Evolutionary conservation across 2,797 vertebrate species (phyloP).

Genomic region (Ptychobarbus kaznakovi): DNA sequence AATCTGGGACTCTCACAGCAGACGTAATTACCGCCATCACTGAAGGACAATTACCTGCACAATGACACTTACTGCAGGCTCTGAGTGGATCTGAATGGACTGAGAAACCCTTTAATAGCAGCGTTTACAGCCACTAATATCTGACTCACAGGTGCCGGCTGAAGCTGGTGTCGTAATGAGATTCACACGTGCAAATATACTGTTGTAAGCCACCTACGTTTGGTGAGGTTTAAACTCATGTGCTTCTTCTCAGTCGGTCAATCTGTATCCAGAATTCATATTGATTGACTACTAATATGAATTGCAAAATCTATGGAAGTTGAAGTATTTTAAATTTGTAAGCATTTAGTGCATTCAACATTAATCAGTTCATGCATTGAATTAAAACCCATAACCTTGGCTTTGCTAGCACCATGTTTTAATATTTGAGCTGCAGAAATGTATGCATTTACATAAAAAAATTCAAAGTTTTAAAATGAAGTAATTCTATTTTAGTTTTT

Average conservation of each 20-base stretch:
- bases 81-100: slow-evolving; percentile 10
- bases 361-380: not conserved
- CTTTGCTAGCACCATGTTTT: not conserved
- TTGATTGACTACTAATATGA: not conserved
- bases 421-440: not conserved
- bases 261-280: not conserved
- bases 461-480: not conserved
- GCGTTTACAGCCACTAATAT: not conserved
- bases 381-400: not conserved
- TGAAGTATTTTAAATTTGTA: not conserved
- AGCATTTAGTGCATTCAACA: not conserved
- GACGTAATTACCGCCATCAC: not conserved
- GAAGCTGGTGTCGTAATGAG: not conserved
- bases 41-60: slow-evolving; percentile 24
- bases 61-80: slow-evolving; percentile 7
- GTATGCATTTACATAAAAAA: not conserved
- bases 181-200: not conserved
- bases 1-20: not conserved
- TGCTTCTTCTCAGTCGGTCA: not conserved
- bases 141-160: not conserved
- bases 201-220: not conserved
- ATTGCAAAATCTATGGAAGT: not conserved
- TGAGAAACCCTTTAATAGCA: slow-evolving; percentile 1
- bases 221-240: not conserved
- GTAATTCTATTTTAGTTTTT: not conserved